phyloP scores from a whole-genome alignment of 2,113 vertebrate species.

The Sterrhoptilus dennistouni region DNA sequence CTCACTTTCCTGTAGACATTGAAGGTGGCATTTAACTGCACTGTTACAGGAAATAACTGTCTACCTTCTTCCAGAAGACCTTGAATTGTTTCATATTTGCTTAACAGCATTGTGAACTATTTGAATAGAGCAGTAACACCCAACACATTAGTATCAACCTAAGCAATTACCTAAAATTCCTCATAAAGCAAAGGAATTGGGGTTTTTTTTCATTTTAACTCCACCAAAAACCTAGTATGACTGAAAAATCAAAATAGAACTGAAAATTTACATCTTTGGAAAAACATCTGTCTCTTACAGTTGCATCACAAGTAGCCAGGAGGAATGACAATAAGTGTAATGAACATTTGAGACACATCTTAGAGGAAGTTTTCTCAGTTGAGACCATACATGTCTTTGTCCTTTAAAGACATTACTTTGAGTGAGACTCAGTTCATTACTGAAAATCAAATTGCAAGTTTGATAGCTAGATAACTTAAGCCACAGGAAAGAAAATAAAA shows the following conservation, averaged over 20 bases:
- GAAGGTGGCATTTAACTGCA: background rate
- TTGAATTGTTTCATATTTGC: background rate
- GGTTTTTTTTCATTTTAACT: background rate
- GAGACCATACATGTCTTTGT: background rate
- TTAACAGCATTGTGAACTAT: background rate
- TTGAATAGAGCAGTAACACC: background rate
- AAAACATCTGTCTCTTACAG: background rate
- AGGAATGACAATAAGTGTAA: background rate
- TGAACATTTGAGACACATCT: background rate
- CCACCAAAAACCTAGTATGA: background rate
- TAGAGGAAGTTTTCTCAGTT: background rate
- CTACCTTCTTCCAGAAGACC: background rate
- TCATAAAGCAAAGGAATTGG: background rate
- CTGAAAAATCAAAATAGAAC: background rate
- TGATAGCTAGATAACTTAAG: background rate
- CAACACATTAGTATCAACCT: background rate
- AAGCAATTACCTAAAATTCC: background rate
- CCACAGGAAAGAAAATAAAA: background rate
- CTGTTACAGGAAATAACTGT: background rate
- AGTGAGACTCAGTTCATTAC: background rate
- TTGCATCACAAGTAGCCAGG: background rate
- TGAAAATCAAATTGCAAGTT: background rate
- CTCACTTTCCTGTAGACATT: background rate
- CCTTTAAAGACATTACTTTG: background rate
- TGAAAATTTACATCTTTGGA: background rate